Conservation (phyloP, 2,888 invertebrate species). For the Tachina fera region DNA sequence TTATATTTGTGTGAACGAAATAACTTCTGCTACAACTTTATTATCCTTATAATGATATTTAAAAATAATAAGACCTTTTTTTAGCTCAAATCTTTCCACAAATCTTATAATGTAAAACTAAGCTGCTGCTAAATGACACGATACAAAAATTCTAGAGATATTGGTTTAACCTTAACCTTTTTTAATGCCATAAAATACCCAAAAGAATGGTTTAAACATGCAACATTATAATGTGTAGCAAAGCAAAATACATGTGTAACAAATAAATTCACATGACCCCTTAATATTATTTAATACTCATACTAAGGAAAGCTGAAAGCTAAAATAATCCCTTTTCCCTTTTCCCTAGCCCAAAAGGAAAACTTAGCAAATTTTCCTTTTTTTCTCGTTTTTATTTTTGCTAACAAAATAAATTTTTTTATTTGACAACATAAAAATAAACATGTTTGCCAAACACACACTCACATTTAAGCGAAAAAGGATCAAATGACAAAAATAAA, state of each 20-base stretch:
- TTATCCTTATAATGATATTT: background rate
- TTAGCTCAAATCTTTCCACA: constrained; percentile 70
- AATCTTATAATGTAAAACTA: constrained; percentile 62
- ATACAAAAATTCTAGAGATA: constrained; percentile 30
- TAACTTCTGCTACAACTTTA: constrained; percentile 7
- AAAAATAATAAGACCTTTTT: constrained; percentile 52
- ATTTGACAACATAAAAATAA: constrained; percentile 56
- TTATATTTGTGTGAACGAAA: background rate
- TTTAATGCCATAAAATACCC: constrained; percentile 36
- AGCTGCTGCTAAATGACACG: constrained; percentile 56
- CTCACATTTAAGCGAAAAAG: constrained; percentile 40
- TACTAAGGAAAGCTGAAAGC: constrained; percentile 38
- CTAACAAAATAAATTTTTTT: constrained; percentile 52
- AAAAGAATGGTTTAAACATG: constrained; percentile 49
- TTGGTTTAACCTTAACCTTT: constrained; percentile 70
- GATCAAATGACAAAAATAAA: constrained; percentile 60
- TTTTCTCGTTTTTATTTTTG: background rate
- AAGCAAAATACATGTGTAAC: constrained; percentile 2
- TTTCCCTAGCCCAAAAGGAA: constrained; percentile 28
- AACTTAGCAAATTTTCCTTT: background rate
- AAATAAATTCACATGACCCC: constrained; percentile 57
- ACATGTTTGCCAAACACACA: constrained; percentile 34
- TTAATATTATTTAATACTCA: constrained; percentile 15
- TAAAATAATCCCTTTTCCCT: constrained; percentile 44
- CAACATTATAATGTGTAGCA: constrained; percentile 50